Evolutionary conservation across 1,140 invertebrate genomes (phyloP), one percentile per base, ranked within the genome.

Genomic region (Dreissena rostriformis): DNA sequence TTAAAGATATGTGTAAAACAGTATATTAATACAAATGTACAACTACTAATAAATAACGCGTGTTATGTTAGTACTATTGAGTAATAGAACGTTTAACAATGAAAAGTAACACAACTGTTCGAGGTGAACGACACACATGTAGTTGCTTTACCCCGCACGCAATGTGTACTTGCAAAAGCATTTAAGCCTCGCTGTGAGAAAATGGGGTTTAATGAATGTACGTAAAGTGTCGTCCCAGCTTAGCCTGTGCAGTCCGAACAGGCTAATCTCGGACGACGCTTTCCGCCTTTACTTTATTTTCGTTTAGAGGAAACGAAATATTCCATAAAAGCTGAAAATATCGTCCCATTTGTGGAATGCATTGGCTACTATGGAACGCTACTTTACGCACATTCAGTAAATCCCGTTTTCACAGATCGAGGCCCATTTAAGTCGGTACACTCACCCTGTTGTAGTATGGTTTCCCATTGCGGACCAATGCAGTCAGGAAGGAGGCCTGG

Each of bases 381-480:
- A 24, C 61, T n/a, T 63, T 63, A 5, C 19, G 61, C 19, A 2
- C 19, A 19, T n/a, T 2, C 19, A 63, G 2, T 24, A 63, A 63
- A 63, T 11, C 24, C 19, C 19, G 61, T 63, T 63, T 19, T 5
- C 6, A 2, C 2, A n/a, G 61, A n/a, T 19, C 24, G 11, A n/a
- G 55, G 19, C 24, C 11, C 24, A n/a, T 63, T 63, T 11, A n/a
- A 6, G 11, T n/a, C 19, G 15, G 22, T n/a, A 1, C 17, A 79
- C 77, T 79, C 57, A 79, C 80, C 61, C 53, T 53, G 39, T 55
- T 49, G 7, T 53, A 49, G 19, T 17, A n/a, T 22, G 72, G 68
- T 75, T 68, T 74, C 22, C 80, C 80, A 22, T 82, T 67, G 49
- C 73, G 71, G n/a, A 82, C 63, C 10, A 82, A 29, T 2, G 61